Evolutionary conservation across 2,888 invertebrate genomes (phyloP), one percentile per base, ranked within the genome.

Genomic region (Mechanitis mazaeus): DNA sequence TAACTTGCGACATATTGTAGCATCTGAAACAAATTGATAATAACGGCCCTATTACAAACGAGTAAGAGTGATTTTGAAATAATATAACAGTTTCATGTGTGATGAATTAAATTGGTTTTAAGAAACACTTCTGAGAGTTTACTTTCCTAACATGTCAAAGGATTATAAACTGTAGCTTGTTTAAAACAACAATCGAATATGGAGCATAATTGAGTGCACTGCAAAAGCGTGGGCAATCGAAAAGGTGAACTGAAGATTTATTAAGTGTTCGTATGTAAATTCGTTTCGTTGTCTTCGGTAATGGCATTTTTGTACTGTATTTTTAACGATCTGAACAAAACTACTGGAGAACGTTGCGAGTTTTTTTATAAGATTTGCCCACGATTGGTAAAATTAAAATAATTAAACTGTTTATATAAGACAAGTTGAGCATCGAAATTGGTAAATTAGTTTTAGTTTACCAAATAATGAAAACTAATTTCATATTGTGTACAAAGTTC

Each of bases 201-300:
- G 64, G 61, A 72, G 61, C 61, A 73, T 65, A 65, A 67, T 67
- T 63, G 67, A 65, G 64, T 65, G 61, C 56, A 62, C 64, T 70
- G 66, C 63, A 54, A 61, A 65, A 31, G 76, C 76, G 82, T 83
- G 76, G 82, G 82, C 66, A 67, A 71, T 69, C 69, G 60, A 65
- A 70, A 75, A 75, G 72, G 76, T 75, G 73, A 76, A 77, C 73
- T 59, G 28, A 75, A 76, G 75, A 72, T 79, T 78, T 81, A 81
- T 82, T 76, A 78, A 83, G 82, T 80, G 80, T 73, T 73, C 74
- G 75, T 79, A 84, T 83, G 83, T 75, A 80, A 83, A 84, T 83
- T 74, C 55, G 61, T 47, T 61, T 59, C 20, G 61, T 64, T 57
- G 64, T 63, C 28, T 50, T 50, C 50, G 50, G 7, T 50, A 59